Conservation (phyloP, 2,797 vertebrate genomes). For the Kryptolebias ocellatus region DNA sequence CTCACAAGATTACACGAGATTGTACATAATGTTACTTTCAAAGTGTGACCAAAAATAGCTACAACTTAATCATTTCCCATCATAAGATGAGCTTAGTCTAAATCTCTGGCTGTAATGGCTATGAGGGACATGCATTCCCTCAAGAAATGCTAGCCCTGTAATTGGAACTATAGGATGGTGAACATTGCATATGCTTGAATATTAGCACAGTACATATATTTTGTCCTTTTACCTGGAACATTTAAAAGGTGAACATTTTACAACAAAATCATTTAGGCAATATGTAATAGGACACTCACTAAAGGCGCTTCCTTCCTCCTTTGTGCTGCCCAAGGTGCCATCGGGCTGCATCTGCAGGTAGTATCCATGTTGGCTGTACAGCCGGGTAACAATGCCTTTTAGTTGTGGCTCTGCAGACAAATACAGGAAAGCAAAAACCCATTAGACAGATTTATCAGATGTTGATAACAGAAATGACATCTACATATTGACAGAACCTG, state of each 20-base stretch:
- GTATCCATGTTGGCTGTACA: constrained; percentile 96
- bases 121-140: too few relatives aligned
- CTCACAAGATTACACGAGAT: too few relatives aligned
- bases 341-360: constrained; percentile 98
- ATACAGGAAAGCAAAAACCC: constrained; percentile 29
- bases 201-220: not conserved
- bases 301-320: constrained; percentile 93
- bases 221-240: not conserved
- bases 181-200: too few relatives aligned
- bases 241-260: not conserved
- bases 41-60: too few relatives aligned
- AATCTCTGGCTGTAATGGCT: too few relatives aligned
- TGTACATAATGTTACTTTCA: too few relatives aligned
- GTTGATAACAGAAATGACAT: constrained; percentile 9
- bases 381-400: constrained; percentile 97
- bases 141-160: too few relatives aligned
- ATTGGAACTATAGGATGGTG: too few relatives aligned
- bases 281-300: constrained; percentile 63
- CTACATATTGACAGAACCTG: constrained; percentile 14
- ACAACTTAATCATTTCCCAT: too few relatives aligned
- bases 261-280: too few relatives aligned
- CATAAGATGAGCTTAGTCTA: too few relatives aligned
- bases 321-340: constrained; percentile 96
- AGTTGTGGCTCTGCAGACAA: constrained; percentile 92
- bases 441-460: constrained; percentile 18